Base-by-base conservation (phyloP, 2,888 invertebrate genomes). In the Cenopis cana region DNA sequence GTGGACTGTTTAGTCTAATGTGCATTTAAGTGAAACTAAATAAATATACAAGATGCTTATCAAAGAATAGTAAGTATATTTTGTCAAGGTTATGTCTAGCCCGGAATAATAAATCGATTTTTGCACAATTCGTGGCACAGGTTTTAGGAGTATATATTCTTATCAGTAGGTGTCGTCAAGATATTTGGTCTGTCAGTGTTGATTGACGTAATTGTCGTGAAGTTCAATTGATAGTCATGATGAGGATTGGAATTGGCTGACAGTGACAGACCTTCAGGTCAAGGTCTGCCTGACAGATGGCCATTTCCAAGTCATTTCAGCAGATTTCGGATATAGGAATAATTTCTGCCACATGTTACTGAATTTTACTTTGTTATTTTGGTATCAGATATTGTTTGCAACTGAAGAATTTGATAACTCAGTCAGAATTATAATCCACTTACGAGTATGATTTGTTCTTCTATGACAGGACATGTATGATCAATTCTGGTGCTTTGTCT, bases 41-140 rank as follows among this genome's bases (percentile, higher is more conserved):
- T 86, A 87, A 86, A 83, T 84, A 86, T 80, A 86, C 93, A 95
- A 89, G 86, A 95, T 95, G 95, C 94, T 95, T 91, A 95, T 95
- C 90, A 95, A 95, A 94, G 95, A 95, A 95, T 95, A 93, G 95
- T 95, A 88, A 95, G 95, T 95, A 93, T 79, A 77, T 66, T 78
- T 79, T 76, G 73, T 77, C 82, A 85, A 88, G 90, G 91, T 91
- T 91, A 91, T 82, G 78, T 81, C 77, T 79, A 81, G 79, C 85
- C 81, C 82, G 83, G 82, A 81, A 87, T 87, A 87, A 83, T 85
- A 82, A 88, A 93, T 93, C 92, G 93, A 92, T 91, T 90, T 91
- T 91, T 85, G 81, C 76, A 77, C 77, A 55, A 81, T 77, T 82
- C 75, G 77, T 77, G 81, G 82, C 81, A 83, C 79, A 79, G 79